These are phyloP conservation scores for Thysanoteuthis rhombus DNA, from an alignment of 2,888 invertebrate species.

Conservation along the genomic window DNA sequence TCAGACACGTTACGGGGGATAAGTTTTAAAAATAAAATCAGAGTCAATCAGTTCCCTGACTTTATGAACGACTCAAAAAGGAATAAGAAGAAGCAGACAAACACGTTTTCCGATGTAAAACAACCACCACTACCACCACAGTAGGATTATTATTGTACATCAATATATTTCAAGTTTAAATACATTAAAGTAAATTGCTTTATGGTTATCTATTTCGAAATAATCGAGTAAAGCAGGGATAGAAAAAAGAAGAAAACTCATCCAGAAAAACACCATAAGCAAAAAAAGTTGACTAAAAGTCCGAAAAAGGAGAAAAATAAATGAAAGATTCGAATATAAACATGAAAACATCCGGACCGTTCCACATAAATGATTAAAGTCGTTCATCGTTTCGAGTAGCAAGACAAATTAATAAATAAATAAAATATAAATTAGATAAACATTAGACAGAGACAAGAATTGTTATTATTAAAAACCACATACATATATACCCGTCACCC, in stretches of 20 bases:
- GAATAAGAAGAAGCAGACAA: not conserved
- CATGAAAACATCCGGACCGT: not conserved
- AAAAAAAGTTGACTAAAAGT: not conserved
- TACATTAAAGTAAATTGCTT: not conserved
- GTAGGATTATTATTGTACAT: not conserved
- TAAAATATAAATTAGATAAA: not conserved
- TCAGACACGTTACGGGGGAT: not conserved
- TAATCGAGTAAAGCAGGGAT: too few relatives aligned
- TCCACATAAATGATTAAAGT: not conserved
- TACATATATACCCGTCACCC: not conserved
- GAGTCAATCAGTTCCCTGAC: not conserved
- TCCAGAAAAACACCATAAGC: not conserved
- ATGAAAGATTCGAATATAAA: not conserved
- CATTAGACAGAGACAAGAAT: not conserved
- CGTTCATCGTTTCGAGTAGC: not conserved
- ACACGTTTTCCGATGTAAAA: not conserved
- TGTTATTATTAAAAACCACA: not conserved
- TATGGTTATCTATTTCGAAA: too few relatives aligned
- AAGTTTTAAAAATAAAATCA: not conserved
- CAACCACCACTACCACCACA: not conserved
- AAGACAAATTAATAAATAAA: not conserved
- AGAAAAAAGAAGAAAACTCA: not conserved
- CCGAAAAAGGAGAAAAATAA: not conserved
- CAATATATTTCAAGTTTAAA: not conserved
- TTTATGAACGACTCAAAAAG: not conserved